Evolutionary conservation across 2,888 invertebrate genomes (phyloP), one percentile per base, ranked within the genome.

Genomic region (Ptychoptera albimana): DNA sequence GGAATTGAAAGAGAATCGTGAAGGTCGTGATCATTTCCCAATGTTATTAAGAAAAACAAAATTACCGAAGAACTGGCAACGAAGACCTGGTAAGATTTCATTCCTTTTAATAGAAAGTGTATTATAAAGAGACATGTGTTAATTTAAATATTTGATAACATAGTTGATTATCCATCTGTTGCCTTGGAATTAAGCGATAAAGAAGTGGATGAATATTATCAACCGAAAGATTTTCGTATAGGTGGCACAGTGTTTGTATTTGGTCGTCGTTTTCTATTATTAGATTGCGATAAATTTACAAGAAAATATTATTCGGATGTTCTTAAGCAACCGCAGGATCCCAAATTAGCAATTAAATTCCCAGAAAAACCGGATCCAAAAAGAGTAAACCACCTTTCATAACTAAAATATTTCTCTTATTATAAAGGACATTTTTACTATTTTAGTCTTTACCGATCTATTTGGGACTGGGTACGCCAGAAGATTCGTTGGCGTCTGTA

Each of bases 201-300:
- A 31, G 86, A 87, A 60, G 73, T 82, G 43, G 74, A 75, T 0
- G 79, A 83, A 60, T 89, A 79, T 60, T 86, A 85, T 60, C 71
- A 77, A 34, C 84, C 88, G 1, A 72, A 70, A 56, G 87, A 91
- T 63, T 75, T 92, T 38, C 60, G 74, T 52, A 69, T 88, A 2
- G 88, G 88, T 0, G 71, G 77, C 49, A 81, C 79, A 0, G 64
- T 83, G 37, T 78, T 71, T 55, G 70, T 83, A 31, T 71, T 80
- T 38, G 81, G 80, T 1, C 70, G 82, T 23, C 67, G 74, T 52
- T 82, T 89, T 63, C 66, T 87, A 8, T 62, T 91, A 5, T 79
- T 75, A 52, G 82, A 89, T 59, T 85, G 85, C 57, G 88, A 89
- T 57, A 60, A 68, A 13, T 87, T 84, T 62, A 88, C 89, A 0